Evolutionary conservation across 2,113 vertebrate species (phyloP), one percentile per base, ranked within the genome.

Genomic region (Ciconia boyciana): DNA sequence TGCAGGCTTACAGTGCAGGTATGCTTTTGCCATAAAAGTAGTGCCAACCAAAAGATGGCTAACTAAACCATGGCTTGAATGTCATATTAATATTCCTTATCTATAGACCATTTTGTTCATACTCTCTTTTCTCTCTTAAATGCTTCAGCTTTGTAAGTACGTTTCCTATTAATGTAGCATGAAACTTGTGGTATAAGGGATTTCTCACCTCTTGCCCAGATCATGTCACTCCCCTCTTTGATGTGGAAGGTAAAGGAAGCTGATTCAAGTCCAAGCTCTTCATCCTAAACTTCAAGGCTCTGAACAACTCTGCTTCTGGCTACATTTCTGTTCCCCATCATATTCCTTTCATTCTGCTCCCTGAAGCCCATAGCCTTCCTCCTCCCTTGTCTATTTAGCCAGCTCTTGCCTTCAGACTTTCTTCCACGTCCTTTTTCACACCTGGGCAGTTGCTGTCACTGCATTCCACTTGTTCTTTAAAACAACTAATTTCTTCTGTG

Each of bases 251-350:
- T 80, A 74, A 94, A 92, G 83, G 64, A 89, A 96, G 83, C 60
- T 84, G 83, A 96, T 94, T 94, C 92, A 95, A 93, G 72, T 68
- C 64, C 76, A 90, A 34, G 62, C 80, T 96, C 94, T 92, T 95
- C 83, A 90, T 89, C 80, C 60, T 78, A 60, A 90, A 94, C 90
- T 93, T 95, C 90, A 95, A 95, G 90, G 92, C 72, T 92, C 83
- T 78, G 83, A 95, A 92, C 68, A 92, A 75, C 85, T 95, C 92
- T 90, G 83, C 95, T 96, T 69, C 95, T 93, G 92, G 88, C 94
- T 90, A 90, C 84, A 48, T 85, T 91, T 93, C 93, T 92, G 43
- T 77, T 89, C 51, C n/a, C 62, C 71, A 66, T 66, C 85, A 77
- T 83, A 77, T 16, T 55, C 29, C 66, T 93, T 94, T 95, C 51